These are phyloP conservation scores for Tupiocoris notatus DNA, from an alignment of 2,888 invertebrate genomes.

Conservation along the genomic window DNA sequence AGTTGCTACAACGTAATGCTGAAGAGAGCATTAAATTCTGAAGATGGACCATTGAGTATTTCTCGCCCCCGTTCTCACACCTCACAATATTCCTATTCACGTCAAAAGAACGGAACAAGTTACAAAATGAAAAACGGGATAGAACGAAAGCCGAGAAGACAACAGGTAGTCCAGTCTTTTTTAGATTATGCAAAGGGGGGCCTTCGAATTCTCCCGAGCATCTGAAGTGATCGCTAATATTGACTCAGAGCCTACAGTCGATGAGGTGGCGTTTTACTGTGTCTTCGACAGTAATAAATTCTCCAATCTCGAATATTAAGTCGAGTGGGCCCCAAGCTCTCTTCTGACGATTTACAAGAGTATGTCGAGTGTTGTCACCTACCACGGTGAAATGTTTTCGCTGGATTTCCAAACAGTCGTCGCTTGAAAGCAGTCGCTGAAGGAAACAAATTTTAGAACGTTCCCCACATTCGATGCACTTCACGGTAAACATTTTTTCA, in stretches of 20 bases:
- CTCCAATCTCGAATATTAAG: conserved; percentile 40
- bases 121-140: conserved; percentile 6
- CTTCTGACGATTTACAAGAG: conserved; percentile 12
- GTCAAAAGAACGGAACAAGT: conserved; percentile 21
- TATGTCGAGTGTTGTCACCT: conserved; percentile 40
- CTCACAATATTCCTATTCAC: neutral
- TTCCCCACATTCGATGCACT: too few relatives aligned
- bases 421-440: neutral
- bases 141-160: conserved; percentile 24
- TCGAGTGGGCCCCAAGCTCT: conserved; percentile 13
- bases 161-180: conserved; percentile 32
- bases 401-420: conserved; percentile 27
- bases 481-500: too few relatives aligned
- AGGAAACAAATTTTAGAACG: too few relatives aligned
- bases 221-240: conserved; percentile 41
- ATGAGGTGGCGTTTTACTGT: conserved; percentile 41
- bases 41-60: too few relatives aligned
- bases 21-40: too few relatives aligned
- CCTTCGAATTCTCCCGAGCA: conserved; percentile 24
- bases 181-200: conserved; percentile 37
- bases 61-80: neutral
- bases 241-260: conserved; percentile 38
- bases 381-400: conserved; percentile 28
- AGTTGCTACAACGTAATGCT: too few relatives aligned
- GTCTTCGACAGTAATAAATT: conserved; percentile 40